Base-by-base conservation (phyloP, 2,888 invertebrate species). In the Brachylomia viminalis region DNA sequence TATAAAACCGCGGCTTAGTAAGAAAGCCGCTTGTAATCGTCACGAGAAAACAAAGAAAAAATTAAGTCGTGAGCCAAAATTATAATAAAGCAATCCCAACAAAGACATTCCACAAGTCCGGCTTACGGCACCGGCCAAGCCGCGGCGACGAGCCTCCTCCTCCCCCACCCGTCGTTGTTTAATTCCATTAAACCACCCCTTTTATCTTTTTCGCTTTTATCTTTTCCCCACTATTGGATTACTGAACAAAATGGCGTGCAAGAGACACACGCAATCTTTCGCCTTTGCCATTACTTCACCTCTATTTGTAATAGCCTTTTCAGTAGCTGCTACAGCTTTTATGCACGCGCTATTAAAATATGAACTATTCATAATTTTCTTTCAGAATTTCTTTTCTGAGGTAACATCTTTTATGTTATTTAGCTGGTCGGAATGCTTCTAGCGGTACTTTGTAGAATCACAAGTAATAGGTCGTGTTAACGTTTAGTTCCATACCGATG, bases 111-210 rank as follows among this genome's bases (percentile, higher is more conserved):
- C 94, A 90, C 92, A 93, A 94, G 95, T 95, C 94, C 95, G 94
- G 94, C 94, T 95, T 94, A 94, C 93, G 90, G 91, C 92, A 89
- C 89, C 90, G 89, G 89, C 89, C 88, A 85, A 88, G 84, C 73
- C 82, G 83, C 82, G 83, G 75, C 80, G 78, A 76, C 54, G 80
- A 75, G 74, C 83, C 73, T 77, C 83, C 82, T 74, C 87, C 89
- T 83, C 88, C 72, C 79, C 88, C 88, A 83, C 91, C 92, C 90
- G 84, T 90, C 92, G 92, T 94, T 95, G 95, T 95, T 96, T 96
- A 95, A 96, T 96, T 95, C 96, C 96, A 96, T 96, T 96, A 96
- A 95, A 95, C 93, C 95, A 95, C 95, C 95, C 95, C 95, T 95
- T 95, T 95, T 95, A 95, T 95, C 95, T 95, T 94, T 94, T 93